Conservation (phyloP, 1,140 invertebrate species). For the Leguminivora glycinivorella region DNA sequence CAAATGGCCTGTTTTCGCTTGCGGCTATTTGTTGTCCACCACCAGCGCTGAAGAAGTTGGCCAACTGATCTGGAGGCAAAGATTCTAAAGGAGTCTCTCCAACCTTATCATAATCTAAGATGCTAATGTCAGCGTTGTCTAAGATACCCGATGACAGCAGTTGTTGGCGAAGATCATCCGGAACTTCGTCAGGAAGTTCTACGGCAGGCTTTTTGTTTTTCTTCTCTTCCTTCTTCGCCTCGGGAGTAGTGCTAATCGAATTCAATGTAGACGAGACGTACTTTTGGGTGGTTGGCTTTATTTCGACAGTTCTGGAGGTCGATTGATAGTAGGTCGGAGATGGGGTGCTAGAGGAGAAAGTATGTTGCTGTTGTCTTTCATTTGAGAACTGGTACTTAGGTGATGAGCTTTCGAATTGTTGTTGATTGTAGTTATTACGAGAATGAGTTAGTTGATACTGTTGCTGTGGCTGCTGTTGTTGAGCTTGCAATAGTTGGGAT, state of each 20-base stretch:
- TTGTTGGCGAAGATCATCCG: conserved; percentile 90
- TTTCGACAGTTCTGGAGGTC: conserved; percentile 67
- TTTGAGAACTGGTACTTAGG: conserved; percentile 59
- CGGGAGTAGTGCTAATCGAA: conserved; percentile 62
- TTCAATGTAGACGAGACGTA: conserved; percentile 70
- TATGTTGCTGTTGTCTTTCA: conserved; percentile 59
- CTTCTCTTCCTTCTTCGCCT: conserved; percentile 75
- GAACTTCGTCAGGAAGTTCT: conserved; percentile 91
- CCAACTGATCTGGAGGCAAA: conserved; percentile 90
- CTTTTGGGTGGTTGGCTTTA: conserved; percentile 65
- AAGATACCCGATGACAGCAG: conserved; percentile 91
- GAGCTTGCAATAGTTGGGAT: conserved; percentile 62
- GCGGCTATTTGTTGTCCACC: conserved; percentile 84
- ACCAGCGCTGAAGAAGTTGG: conserved; percentile 89
- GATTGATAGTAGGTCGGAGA: conserved; percentile 64
- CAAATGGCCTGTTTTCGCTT: conserved; percentile 83
- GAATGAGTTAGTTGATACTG: conserved; percentile 55
- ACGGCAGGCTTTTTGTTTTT: conserved; percentile 79
- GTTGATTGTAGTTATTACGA: conserved; percentile 51
- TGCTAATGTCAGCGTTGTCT: conserved; percentile 91
- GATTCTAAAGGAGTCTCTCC: conserved; percentile 92
- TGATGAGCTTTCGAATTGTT: conserved; percentile 53
- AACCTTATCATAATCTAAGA: conserved; percentile 92
- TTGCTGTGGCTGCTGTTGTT: conserved; percentile 53
- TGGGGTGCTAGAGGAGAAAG: conserved; percentile 57